These are phyloP conservation scores for Seira sanloemensis DNA, from an alignment of 2,888 invertebrate genomes.

Conservation along the genomic window DNA sequence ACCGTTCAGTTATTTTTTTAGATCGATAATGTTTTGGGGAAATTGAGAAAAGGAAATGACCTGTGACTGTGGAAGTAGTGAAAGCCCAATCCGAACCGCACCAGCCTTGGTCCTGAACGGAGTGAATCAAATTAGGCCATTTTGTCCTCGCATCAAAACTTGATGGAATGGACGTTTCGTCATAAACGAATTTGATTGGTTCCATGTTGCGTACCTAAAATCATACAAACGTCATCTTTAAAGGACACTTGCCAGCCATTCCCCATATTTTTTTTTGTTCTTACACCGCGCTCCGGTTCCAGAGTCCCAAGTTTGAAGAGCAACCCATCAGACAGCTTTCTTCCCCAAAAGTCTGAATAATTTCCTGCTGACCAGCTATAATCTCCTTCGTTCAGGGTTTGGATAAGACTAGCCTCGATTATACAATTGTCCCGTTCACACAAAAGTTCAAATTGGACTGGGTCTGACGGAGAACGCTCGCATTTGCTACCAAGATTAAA, in stretches of 20 bases:
- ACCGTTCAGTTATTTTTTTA: conserved; percentile 4
- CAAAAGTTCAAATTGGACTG: conserved; percentile 77
- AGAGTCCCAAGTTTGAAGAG: conserved; percentile 84
- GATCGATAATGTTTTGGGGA: conserved; percentile 5
- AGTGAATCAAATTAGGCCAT: conserved; percentile 86
- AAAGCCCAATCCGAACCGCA: conserved; percentile 96
- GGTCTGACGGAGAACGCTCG: conserved; percentile 73
- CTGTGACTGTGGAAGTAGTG: conserved; percentile 85
- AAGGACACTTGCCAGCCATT: neutral
- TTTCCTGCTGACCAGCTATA: conserved; percentile 87
- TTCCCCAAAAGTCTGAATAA: conserved; percentile 89
- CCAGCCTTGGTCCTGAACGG: conserved; percentile 79
- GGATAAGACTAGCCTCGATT: conserved; percentile 83
- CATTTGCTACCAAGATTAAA: conserved; percentile 76
- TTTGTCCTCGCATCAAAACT: conserved; percentile 85
- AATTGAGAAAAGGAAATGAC: conserved; percentile 60
- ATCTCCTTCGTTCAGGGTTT: conserved; percentile 80
- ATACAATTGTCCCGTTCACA: conserved; percentile 87
- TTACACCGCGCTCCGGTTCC: conserved; percentile 79
- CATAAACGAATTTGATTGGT: conserved; percentile 77
- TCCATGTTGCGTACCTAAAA: conserved; percentile 73
- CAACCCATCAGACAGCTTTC: conserved; percentile 88
- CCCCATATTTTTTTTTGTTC: conserved; percentile 53
- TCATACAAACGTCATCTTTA: neutral
- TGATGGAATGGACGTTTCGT: conserved; percentile 80